These are phyloP conservation scores for Bembecia ichneumoniformis DNA, from an alignment of 2,888 invertebrate species.

Conservation along the genomic window DNA sequence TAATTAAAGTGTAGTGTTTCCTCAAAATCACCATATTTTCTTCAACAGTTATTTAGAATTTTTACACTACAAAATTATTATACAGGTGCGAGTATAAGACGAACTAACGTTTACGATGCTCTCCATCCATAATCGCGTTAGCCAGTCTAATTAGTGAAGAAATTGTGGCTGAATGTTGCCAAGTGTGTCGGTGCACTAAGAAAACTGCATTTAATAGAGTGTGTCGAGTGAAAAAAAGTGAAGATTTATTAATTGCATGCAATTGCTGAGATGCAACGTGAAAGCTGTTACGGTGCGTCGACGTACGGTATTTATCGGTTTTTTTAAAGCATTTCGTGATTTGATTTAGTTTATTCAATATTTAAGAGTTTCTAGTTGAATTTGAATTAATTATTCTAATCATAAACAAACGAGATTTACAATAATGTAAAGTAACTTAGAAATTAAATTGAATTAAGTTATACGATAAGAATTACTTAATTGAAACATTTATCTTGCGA, in stretches of 20 bases:
- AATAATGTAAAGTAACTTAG: too few species aligned
- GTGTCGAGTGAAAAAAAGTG: slow-evolving; percentile 49
- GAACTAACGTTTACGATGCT: too few species aligned
- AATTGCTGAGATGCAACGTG: slow-evolving; percentile 54
- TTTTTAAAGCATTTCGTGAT: neutral
- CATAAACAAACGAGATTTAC: neutral
- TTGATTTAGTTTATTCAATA: neutral
- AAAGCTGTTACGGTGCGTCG: slow-evolving; percentile 61
- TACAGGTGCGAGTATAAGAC: too few species aligned
- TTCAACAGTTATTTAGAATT: too few species aligned
- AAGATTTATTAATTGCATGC: slow-evolving; percentile 58
- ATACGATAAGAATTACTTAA: too few species aligned
- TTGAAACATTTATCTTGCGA: too few species aligned
- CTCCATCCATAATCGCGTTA: neutral
- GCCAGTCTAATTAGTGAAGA: slow-evolving; percentile 36
- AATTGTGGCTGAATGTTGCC: slow-evolving; percentile 22
- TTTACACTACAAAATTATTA: too few species aligned
- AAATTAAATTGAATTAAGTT: too few species aligned
- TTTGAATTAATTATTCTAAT: neutral
- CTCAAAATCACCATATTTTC: too few species aligned
- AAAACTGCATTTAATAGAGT: slow-evolving; percentile 59
- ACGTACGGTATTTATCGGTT: slow-evolving; percentile 31
- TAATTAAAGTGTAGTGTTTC: too few species aligned
- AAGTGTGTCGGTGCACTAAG: slow-evolving; percentile 37
- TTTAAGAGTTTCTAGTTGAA: neutral